A percentile compares a stretch with the other conserved stretches of the same genome.
Evolutionary conservation across 2,888 invertebrate species (phyloP).

Genomic region (Clitarchus hookeri): DNA sequence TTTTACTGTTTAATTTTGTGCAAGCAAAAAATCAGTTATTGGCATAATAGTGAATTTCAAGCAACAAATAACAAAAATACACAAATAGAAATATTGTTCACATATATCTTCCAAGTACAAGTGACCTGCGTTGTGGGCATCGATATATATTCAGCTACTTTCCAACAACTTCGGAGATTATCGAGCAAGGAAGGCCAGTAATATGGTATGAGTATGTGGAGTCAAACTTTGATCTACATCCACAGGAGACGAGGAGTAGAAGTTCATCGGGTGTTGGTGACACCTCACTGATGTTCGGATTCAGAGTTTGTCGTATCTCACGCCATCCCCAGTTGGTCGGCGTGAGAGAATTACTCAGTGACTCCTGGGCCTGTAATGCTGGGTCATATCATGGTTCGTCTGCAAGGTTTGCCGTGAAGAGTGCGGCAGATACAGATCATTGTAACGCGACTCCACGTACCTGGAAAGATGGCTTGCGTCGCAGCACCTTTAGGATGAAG

Average conservation of each 20-base stretch:
- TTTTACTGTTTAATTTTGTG: not conserved
- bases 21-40: not conserved
- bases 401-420: not conserved
- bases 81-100: not conserved
- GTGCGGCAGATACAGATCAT: not conserved
- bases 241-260: not conserved
- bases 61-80: not conserved
- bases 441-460: not conserved
- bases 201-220: not conserved
- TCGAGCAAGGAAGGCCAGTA: not conserved
- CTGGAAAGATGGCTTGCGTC: not conserved
- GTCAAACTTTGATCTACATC: not conserved
- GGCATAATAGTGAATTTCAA: not conserved
- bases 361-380: not conserved
- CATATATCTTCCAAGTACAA: not conserved
- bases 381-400: not conserved
- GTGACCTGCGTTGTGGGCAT: not conserved
- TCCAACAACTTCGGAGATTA: not conserved
- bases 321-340: not conserved
- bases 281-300: not conserved
- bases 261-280: not conserved
- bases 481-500: not conserved
- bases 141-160: not conserved
- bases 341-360: not conserved
- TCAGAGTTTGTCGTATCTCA: not conserved